Percentiles rank a stretch among this genome's conserved stretches.
Evolutionary conservation across 2,888 invertebrate species (phyloP).

Genomic region (Acronicta aceris): DNA sequence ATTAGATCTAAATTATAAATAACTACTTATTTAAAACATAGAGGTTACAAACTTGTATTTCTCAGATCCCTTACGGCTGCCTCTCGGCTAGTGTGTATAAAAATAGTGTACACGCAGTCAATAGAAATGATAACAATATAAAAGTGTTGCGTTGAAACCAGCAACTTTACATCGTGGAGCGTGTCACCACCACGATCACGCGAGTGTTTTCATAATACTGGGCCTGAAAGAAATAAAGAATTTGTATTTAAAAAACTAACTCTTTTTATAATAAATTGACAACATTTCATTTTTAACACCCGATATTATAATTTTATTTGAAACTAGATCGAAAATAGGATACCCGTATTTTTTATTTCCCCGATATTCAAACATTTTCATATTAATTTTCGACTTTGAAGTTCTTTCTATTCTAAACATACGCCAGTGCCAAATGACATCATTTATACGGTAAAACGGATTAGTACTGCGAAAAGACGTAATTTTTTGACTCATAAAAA

Average conservation of each 20-base stretch:
- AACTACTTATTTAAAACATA: slow-evolving; percentile 56
- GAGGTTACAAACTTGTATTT: slow-evolving; percentile 55
- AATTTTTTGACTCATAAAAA: no score
- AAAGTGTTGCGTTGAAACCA: slow-evolving; percentile 27
- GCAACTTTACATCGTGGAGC: slow-evolving; percentile 29
- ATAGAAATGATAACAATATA: slow-evolving; percentile 49
- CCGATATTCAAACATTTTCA: no score
- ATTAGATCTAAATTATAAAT: slow-evolving; percentile 56
- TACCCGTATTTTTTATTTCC: no score
- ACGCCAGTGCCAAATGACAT: no score
- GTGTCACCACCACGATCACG: slow-evolving; percentile 11
- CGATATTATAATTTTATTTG: no score
- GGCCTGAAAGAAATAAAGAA: slow-evolving; percentile 43
- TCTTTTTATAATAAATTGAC: no score
- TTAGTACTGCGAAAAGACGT: no score
- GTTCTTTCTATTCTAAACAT: no score
- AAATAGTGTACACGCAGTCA: slow-evolving; percentile 47
- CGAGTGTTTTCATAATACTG: slow-evolving; percentile 46
- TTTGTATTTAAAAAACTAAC: neutral
- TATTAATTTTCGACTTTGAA: no score
- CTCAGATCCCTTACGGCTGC: slow-evolving; percentile 36
- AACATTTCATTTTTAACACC: no score
- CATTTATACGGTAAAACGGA: no score
- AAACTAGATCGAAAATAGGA: no score
- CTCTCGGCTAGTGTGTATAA: slow-evolving; percentile 38